Evolutionary conservation across 1,140 invertebrate genomes (phyloP).

Genomic region (Pseudomyrmex sp.): DNA sequence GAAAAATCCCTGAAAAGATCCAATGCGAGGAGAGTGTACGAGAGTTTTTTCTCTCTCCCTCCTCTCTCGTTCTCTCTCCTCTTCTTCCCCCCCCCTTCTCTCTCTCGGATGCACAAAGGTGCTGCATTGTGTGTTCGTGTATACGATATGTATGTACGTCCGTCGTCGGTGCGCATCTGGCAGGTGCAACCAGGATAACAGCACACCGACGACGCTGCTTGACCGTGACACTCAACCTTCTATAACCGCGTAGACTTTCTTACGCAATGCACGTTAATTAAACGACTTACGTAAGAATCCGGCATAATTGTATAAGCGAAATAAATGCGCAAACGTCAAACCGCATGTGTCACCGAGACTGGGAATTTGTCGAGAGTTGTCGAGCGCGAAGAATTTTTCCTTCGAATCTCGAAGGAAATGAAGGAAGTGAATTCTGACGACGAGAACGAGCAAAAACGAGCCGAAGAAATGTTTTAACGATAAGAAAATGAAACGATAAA

Average conservation of each 20-base stretch:
- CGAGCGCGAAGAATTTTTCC: not conserved
- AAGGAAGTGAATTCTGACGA: not conserved
- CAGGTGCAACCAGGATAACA: constrained; percentile 56
- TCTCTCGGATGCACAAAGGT: constrained; percentile 7
- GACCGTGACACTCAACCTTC: constrained; percentile 80
- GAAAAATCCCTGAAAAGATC: constrained; percentile 63
- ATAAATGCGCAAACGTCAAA: constrained; percentile 50
- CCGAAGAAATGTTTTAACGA: not conserved
- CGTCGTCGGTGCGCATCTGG: constrained; percentile 42
- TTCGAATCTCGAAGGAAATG: not conserved
- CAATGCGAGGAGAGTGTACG: not conserved
- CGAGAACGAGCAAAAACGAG: not conserved
- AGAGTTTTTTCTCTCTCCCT: not conserved
- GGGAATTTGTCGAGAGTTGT: not conserved
- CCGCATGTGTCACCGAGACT: not conserved
- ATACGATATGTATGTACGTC: not conserved
- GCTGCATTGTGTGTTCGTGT: constrained; percentile 1
- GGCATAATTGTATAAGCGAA: constrained; percentile 45
- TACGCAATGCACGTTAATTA: constrained; percentile 66
- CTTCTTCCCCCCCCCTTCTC: no score
- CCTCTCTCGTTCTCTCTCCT: no score
- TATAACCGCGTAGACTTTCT: constrained; percentile 20
- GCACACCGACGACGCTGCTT: constrained; percentile 24
- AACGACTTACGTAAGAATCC: constrained; percentile 61
- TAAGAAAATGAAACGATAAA: not conserved